Evolutionary conservation across 2,113 vertebrate genomes (phyloP).

Genomic region (Procavia capensis): DNA sequence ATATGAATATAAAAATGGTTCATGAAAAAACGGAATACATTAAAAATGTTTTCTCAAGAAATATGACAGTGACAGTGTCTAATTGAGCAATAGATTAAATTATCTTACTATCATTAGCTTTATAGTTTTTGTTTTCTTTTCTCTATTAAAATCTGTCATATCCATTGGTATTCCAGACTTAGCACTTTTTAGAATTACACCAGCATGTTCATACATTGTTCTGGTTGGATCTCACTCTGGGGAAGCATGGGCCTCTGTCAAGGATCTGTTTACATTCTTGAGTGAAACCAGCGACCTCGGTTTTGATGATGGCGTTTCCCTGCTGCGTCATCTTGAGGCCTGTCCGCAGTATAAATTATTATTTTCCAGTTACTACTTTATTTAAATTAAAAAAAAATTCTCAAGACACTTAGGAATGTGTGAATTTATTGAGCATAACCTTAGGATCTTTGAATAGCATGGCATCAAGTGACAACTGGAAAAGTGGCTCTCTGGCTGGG

Average conservation of each 20-base stretch:
- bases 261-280: not conserved
- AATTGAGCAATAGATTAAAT: not conserved
- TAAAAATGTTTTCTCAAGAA: not conserved
- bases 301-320: not conserved
- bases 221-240: not conserved
- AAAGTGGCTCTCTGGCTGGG: not conserved
- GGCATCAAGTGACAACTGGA: not conserved
- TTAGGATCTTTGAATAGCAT: not conserved
- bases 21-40: constrained; percentile 1
- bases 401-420: not conserved
- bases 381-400: not conserved
- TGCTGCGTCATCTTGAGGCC: not conserved
- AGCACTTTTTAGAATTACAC: not conserved
- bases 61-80: not conserved
- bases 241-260: not conserved
- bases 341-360: not conserved
- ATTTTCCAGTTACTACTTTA: not conserved
- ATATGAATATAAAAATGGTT: not conserved
- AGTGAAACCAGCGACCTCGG: not conserved
- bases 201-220: not conserved
- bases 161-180: not conserved
- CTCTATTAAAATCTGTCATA: not conserved
- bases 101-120: not conserved
- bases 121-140: not conserved
- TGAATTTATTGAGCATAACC: not conserved